Evolutionary conservation across 2,888 invertebrate genomes (phyloP), one percentile per base, ranked within the genome.

Genomic region (Apamea anceps): DNA sequence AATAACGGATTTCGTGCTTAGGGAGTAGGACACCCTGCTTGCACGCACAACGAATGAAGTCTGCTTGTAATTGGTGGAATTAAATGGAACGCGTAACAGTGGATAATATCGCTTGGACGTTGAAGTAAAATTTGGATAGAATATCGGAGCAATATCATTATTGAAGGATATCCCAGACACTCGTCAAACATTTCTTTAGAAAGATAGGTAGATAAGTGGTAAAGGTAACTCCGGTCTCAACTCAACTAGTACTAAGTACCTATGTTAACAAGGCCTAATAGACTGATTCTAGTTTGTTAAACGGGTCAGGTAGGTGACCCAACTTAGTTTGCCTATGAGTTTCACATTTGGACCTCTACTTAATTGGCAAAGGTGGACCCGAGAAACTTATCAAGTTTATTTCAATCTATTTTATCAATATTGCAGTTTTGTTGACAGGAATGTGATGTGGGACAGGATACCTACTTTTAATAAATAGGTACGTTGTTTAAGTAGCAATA

Each of bases 341-440:
- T 57, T 42, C 51, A 28, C 21, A 8, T 48, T 45, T 51, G 21
- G 63, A 25, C 7, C 32, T 57, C 1, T 51, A 48, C 28, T 60
- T 82, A 70, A 82, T 81, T 76, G 70, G 21, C n/a, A 42, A 51
- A 82, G 48, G 80, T 57, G 70, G 57, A 42, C n/a, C 15, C 28
- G 8, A 8, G 12, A 60, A 70, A 63, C 42, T 60, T 15, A 65
- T 21, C 28, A 57, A n/a, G 13, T 32, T n/a, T 70, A 25, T 25
- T 73, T 70, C 6, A 25, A 57, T 18, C 18, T 28, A 32, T 8
- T n/a, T n/a, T n/a, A n/a, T n/a, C n/a, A n/a, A 10, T 70, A 21
- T 18, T 80, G 8, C 18, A 54, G 63, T 45, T 28, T 18, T 18
- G 1, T 32, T 45, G 2, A 65, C 13, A 25, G 28, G 25, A 74